Evolutionary conservation across 1,140 invertebrate species (phyloP).

Genomic region (Paraescarpia echinospica): DNA sequence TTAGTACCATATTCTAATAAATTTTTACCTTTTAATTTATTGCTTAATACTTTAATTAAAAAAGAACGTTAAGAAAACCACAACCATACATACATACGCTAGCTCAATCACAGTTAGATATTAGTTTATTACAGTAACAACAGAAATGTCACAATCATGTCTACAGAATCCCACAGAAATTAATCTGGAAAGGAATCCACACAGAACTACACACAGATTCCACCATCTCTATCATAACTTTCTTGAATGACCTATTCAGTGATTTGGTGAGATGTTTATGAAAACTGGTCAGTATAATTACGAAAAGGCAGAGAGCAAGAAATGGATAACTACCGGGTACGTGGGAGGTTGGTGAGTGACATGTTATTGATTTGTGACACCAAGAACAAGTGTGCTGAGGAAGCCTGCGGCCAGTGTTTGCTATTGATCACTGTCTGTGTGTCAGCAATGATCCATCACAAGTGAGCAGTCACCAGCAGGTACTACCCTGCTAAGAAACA

Average conservation of each 20-base stretch:
- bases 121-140: neutral
- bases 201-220: neutral
- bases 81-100: no score
- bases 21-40: no score
- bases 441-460: neutral
- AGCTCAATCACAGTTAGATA: no score
- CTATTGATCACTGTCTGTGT: slow-evolving; percentile 13
- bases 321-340: no score
- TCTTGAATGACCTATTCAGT: neutral
- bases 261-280: neutral
- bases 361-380: neutral
- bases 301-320: neutral
- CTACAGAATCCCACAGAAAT: no score
- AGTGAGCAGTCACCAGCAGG: slow-evolving; percentile 2
- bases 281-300: neutral
- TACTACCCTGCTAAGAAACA: neutral
- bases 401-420: neutral
- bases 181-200: no score
- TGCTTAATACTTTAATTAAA: no score
- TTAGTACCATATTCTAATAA: no score
- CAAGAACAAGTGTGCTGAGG: neutral
- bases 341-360: no score
- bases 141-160: neutral
- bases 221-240: neutral
- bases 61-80: no score